Evolutionary conservation across 2,797 vertebrate genomes (phyloP), one percentile per base, ranked within the genome.

Genomic region (Anolis apletophallus): DNA sequence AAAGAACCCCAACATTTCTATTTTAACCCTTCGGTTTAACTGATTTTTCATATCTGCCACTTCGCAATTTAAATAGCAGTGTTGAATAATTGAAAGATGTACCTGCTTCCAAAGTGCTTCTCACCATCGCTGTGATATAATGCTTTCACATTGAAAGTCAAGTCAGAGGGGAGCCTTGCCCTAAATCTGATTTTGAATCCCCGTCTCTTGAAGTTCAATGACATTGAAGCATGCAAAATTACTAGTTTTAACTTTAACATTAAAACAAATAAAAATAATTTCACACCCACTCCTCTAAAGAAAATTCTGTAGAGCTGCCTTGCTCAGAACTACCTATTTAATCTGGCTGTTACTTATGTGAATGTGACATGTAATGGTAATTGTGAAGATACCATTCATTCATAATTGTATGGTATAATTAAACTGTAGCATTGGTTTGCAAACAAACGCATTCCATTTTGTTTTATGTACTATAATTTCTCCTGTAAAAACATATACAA

Each of bases 401-500:
- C 14, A 64, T 50, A 81, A 54, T 32, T 69, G 29, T 54, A 81
- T 69, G 29, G 52, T 84, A 89, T 83, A 85, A 74, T 8, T 68
- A 1, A 19, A 46, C 55, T 80, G 87, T 84, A 72, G 32, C 10
- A 85, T 50, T 50, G 86, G 72, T 88, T 2, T 54, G 0, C 67
- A 80, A 77, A 21, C 59, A 3, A 57, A 84, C 69, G 71, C 34
- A 73, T 16, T 57, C 17, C 32, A 80, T 80, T 77, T 72, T 85
- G 40, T 10, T 54, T 84, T 69, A 83, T 13, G 85, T 81, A 57
- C 57, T 79, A 73, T 32, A 72, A 0, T 10, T 84, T 91, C 23
- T 54, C 23, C 94, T 91, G 85, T 21, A 57, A 90, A 91, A 89
- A 52, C 40, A 46, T 46, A 19, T 82, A 87, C 78, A 91, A 83